Conservation (phyloP, 2,888 invertebrate species). For the Idaea biselata region DNA sequence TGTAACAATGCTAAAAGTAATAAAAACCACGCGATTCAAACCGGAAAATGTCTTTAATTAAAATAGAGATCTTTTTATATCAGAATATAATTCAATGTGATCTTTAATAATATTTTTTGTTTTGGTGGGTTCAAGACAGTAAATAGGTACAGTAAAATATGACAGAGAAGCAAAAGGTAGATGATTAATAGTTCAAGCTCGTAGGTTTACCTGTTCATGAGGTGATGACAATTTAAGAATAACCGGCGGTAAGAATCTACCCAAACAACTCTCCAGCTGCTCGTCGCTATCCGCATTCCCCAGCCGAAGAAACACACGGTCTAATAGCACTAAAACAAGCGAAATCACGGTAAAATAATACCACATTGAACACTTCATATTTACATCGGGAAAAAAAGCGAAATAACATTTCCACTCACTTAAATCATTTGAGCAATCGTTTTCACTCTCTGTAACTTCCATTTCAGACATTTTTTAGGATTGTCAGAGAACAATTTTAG, state of each 20-base stretch:
- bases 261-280: conserved; percentile 89
- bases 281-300: conserved; percentile 95
- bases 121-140: neutral
- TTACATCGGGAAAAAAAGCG: conserved; percentile 2
- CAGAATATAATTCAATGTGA: no score
- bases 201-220: conserved; percentile 86
- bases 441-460: conserved; percentile 65
- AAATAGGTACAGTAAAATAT: neutral
- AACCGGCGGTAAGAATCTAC: conserved; percentile 91
- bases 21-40: no score
- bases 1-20: no score
- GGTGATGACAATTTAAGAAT: conserved; percentile 93
- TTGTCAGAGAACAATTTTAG: conserved; percentile 6
- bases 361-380: neutral
- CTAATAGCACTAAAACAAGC: conserved; percentile 86
- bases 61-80: no score
- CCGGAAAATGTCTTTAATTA: no score
- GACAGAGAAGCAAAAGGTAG: neutral
- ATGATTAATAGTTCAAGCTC: neutral
- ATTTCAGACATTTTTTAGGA: conserved; percentile 66
- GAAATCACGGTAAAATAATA: neutral
- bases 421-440: conserved; percentile 55
- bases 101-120: no score
- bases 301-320: conserved; percentile 92
- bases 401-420: conserved; percentile 15